Evolutionary conservation across 2,888 invertebrate genomes (phyloP).

Genomic region (Caenorhabditis panamensis): DNA sequence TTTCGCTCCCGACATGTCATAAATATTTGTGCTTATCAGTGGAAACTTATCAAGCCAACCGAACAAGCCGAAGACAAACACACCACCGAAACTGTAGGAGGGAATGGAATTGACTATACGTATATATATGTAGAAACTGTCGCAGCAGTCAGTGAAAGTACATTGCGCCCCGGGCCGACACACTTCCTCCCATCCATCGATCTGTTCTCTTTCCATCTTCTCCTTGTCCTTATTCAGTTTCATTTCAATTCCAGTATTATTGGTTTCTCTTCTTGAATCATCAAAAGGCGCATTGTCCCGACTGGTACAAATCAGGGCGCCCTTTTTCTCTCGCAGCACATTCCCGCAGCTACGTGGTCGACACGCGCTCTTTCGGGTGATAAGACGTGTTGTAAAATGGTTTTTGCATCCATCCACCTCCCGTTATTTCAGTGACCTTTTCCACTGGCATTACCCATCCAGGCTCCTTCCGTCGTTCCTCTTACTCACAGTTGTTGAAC

Average conservation of each 20-base stretch:
- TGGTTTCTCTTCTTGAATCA: not conserved
- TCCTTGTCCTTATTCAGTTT: not conserved
- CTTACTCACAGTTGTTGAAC: too few relatives aligned
- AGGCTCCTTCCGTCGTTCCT: not conserved
- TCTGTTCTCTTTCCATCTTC: conserved; percentile 3
- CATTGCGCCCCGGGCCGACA: conserved; percentile 30
- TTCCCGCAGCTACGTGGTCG: conserved; percentile 36
- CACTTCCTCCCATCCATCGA: conserved; percentile 22
- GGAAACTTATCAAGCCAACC: conserved; percentile 16
- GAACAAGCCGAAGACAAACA: conserved; percentile 17
- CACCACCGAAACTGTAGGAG: conserved; percentile 19
- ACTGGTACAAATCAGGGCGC: conserved; percentile 3
- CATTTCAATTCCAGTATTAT: not conserved
- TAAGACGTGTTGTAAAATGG: conserved; percentile 40
- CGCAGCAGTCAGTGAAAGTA: conserved; percentile 43
- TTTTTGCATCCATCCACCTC: conserved; percentile 25
- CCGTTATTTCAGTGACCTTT: conserved; percentile 42
- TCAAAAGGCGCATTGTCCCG: not conserved
- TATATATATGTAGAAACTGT: conserved; percentile 21
- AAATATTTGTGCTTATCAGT: conserved; percentile 47
- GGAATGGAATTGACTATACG: conserved; percentile 47
- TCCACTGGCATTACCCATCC: not conserved
- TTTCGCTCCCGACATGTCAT: conserved; percentile 28
- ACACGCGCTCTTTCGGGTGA: conserved; percentile 25
- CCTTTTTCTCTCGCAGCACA: conserved; percentile 26